Percentiles rank a stretch among this genome's conserved stretches.
Conservation (phyloP, 2,888 invertebrate species). For the Electrophaes corylata region DNA sequence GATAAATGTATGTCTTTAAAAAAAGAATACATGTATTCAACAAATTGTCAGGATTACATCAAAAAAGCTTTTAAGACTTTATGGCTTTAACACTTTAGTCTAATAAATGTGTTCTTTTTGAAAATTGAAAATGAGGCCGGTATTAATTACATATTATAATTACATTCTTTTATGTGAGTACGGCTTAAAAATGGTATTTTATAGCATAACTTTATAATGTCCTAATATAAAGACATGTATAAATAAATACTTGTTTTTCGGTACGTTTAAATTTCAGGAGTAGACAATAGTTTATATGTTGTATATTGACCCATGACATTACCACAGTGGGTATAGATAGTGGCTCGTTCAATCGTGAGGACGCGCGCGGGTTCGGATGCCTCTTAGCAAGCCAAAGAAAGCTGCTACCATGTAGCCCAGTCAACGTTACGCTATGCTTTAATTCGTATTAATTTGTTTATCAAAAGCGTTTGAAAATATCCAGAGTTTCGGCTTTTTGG, state of each 20-base stretch:
- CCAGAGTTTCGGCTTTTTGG: constrained; percentile 59
- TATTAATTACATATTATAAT: too few species aligned
- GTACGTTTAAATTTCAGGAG: background rate
- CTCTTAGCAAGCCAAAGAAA: constrained; percentile 75
- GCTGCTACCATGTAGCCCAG: constrained; percentile 67
- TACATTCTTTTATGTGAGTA: too few species aligned
- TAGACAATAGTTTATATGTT: background rate
- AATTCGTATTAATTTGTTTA: constrained; percentile 66
- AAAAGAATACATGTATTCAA: too few species aligned
- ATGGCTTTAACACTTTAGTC: too few species aligned
- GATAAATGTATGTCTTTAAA: too few species aligned
- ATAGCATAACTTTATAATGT: too few species aligned
- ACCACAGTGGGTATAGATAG: constrained; percentile 9
- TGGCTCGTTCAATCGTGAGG: constrained; percentile 4
- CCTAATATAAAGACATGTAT: too few species aligned
- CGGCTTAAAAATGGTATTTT: too few species aligned
- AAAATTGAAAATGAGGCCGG: too few species aligned
- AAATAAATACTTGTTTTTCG: background rate
- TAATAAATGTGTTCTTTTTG: too few species aligned
- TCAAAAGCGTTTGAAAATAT: constrained; percentile 56
- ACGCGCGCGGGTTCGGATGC: constrained; percentile 39
- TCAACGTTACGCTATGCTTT: constrained; percentile 79
- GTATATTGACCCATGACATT: constrained; percentile 10
- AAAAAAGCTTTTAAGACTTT: too few species aligned
- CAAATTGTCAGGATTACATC: too few species aligned